These are phyloP conservation scores for Sebastes vulpes DNA, from an alignment of 2,797 vertebrate genomes.

Conservation along the genomic window DNA sequence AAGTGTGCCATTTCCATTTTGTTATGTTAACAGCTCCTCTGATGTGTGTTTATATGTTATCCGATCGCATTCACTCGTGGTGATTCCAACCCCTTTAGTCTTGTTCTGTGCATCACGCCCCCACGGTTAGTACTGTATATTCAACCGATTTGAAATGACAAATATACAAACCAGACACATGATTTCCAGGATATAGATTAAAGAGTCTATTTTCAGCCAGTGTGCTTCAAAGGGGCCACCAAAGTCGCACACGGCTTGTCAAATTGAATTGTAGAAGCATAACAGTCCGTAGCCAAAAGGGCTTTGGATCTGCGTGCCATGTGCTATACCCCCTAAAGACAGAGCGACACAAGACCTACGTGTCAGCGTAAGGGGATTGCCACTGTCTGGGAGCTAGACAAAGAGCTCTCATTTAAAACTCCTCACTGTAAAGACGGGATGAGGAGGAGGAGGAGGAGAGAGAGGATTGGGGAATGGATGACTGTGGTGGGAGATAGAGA, in stretches of 20 bases:
- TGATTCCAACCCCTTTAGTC: slow-evolving; percentile 9
- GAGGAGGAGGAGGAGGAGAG: neutral
- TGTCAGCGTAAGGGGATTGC: slow-evolving; percentile 49
- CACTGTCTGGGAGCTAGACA: slow-evolving; percentile 47
- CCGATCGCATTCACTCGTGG: neutral
- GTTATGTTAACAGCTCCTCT: slow-evolving; percentile 67
- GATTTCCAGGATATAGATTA: neutral
- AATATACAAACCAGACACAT: neutral
- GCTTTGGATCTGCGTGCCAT: slow-evolving; percentile 33
- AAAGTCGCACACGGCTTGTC: slow-evolving; percentile 37
- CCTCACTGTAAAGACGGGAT: slow-evolving; percentile 4
- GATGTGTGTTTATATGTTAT: slow-evolving; percentile 42
- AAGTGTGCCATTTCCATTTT: slow-evolving; percentile 59
- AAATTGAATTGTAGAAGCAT: slow-evolving; percentile 24
- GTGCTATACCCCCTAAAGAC: slow-evolving; percentile 25
- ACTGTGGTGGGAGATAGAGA: neutral
- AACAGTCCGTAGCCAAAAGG: slow-evolving; percentile 29
- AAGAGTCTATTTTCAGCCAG: neutral
- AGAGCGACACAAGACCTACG: slow-evolving; percentile 23
- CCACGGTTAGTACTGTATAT: neutral
- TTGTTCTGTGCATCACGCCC: neutral
- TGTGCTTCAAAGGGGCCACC: neutral
- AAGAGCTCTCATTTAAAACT: slow-evolving; percentile 49
- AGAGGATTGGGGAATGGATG: slow-evolving; percentile 4
- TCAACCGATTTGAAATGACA: neutral